Base-by-base conservation (phyloP, 2,113 vertebrate species). In the Pomatostomus ruficeps region DNA sequence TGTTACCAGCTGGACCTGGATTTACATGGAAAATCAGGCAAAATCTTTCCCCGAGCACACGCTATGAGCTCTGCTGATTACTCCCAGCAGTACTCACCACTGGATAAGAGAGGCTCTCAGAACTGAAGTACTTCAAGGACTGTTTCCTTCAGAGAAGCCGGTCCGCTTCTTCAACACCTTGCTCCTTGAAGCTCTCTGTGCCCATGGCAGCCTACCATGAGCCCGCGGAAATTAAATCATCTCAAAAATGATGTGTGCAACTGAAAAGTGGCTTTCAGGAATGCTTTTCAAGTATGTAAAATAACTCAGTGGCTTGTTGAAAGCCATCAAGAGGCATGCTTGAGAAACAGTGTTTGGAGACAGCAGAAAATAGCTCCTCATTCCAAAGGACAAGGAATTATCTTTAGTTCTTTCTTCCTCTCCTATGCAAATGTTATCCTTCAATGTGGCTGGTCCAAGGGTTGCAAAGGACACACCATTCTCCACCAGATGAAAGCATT, bases 91-190 rank as follows among this genome's bases (percentile, higher is more conserved):
- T 49, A 70, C 87, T 94, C 76, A 91, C 26, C 66, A 31, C 77
- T 45, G 77, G 70, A 14, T 68, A 95, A 94, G 81, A 91, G 88
- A 57, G 87, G 77, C 84, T 94, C 94, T 95, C 84, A 95, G 70
- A 85, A 87, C 58, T 93, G 80, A 95, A 96, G 91, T 93, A 78
- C 91, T 82, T 96, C 66, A 92, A 95, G 80, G 84, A 68, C 77
- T 65, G n/a, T 52, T 95, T 94, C 93, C 89, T 79, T 75, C 86
- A 89, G 45, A 87, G 84, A 81, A 95, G 52, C 70, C 48, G 15
- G 70, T 67, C 70, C 68, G 57, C 80, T 93, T 68, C 91, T 89
- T 91, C 86, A 86, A 66, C 89, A 85, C 46, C 35, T 68, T 40
- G 75, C 72, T 92, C 67, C 87, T 92, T 88, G 77, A 96, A 89